Percentiles rank a stretch among this genome's conserved stretches.
Evolutionary conservation across 2,113 vertebrate species (phyloP).

Genomic region (Mola mola): DNA sequence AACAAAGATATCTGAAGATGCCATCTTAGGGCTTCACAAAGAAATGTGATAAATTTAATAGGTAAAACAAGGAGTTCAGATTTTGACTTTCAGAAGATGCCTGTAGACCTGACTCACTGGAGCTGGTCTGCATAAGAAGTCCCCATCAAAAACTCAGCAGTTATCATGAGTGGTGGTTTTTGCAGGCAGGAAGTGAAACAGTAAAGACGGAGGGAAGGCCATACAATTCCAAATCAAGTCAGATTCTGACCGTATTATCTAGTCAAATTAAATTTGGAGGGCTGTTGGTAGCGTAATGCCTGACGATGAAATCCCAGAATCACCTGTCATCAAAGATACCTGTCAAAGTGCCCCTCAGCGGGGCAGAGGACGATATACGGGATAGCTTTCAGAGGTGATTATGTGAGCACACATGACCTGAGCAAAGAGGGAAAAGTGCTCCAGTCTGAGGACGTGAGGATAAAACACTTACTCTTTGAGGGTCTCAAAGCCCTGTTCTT

Average conservation of each 20-base stretch:
- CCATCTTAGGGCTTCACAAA: too few species aligned
- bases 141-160: too few species aligned
- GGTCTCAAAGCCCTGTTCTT: constrained; percentile 95
- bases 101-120: too few species aligned
- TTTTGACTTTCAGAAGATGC: too few species aligned
- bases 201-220: constrained; percentile 29
- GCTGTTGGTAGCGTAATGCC: background rate
- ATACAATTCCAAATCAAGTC: constrained; percentile 22
- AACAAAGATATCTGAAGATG: too few species aligned
- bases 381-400: too few species aligned
- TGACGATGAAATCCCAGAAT: constrained; percentile 4
- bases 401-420: too few species aligned
- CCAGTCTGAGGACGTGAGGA: background rate
- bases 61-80: too few species aligned
- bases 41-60: too few species aligned
- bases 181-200: background rate
- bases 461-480: constrained; percentile 87
- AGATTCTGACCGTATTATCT: constrained; percentile 14
- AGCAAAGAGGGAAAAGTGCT: background rate
- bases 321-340: background rate
- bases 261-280: constrained; percentile 15
- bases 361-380: too few species aligned
- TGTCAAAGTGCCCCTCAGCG: too few species aligned
- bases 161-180: background rate
- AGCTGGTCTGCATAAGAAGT: too few species aligned